Evolutionary conservation across 2,113 vertebrate genomes (phyloP).

Genomic region (Odobenus rosmarus): DNA sequence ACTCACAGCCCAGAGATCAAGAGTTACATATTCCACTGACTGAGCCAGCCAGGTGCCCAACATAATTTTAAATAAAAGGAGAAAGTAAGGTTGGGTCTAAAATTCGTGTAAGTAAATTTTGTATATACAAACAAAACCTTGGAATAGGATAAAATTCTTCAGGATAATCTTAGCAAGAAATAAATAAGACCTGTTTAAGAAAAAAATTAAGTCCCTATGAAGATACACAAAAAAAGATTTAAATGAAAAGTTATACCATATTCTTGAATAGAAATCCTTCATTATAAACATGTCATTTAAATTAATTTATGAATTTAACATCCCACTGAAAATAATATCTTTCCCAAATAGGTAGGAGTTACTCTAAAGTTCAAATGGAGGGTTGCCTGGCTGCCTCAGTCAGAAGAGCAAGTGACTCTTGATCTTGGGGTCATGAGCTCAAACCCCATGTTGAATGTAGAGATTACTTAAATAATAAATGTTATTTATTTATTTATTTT

Average conservation of each 20-base stretch:
- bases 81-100: not conserved
- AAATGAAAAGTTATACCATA: not conserved
- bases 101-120: slow-evolving; percentile 2
- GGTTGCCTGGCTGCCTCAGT: not conserved
- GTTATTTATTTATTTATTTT: too few relatives aligned
- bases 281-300: not conserved
- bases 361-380: not conserved
- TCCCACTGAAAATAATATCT: not conserved
- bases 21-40: not conserved
- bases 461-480: not conserved
- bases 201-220: not conserved
- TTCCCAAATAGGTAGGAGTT: not conserved
- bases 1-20: not conserved
- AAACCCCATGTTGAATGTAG: not conserved
- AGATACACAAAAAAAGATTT: not conserved
- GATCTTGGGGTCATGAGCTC: not conserved
- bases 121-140: not conserved
- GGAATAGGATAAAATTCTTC: not conserved
- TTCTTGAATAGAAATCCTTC: not conserved
- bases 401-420: not conserved
- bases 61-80: not conserved
- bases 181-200: not conserved
- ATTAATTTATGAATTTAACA: slow-evolving; percentile 16
- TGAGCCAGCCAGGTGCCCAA: not conserved
- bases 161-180: not conserved